Conservation (phyloP, 2,113 vertebrate species). For the Pseudorasbora parva region DNA sequence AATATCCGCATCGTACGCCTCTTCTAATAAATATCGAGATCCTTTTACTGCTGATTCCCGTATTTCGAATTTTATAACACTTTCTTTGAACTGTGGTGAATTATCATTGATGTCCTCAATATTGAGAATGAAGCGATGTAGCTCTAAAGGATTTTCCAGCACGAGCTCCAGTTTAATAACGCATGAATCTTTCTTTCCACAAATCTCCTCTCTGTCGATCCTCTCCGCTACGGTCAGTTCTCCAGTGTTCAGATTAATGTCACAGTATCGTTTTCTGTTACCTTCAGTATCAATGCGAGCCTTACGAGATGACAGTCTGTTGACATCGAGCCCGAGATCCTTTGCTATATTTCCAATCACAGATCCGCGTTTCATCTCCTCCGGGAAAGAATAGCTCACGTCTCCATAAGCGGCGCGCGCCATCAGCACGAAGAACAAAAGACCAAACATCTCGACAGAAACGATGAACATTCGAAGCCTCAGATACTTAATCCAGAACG, state of each 20-base stretch:
- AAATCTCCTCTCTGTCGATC: constrained; percentile 4
- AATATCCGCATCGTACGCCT: constrained; percentile 66
- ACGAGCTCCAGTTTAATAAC: not conserved
- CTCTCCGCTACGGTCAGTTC: constrained; percentile 61
- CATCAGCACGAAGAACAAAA: constrained; percentile 26
- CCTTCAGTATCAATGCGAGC: constrained; percentile 63
- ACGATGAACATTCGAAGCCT: not conserved
- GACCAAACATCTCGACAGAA: not conserved
- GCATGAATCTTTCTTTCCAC: not conserved
- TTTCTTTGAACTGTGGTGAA: constrained; percentile 63
- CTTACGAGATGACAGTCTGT: constrained; percentile 52
- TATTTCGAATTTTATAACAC: constrained; percentile 64
- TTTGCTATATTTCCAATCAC: constrained; percentile 69
- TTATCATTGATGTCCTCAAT: constrained; percentile 78
- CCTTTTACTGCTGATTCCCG: constrained; percentile 63
- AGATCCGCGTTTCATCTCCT: constrained; percentile 68
- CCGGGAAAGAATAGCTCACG: constrained; percentile 66
- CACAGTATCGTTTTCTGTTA: constrained; percentile 65
- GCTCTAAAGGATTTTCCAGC: not conserved
- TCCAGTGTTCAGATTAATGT: constrained; percentile 69
- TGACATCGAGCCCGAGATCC: constrained; percentile 66
- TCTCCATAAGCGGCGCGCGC: constrained; percentile 38
- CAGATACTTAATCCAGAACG: not conserved
- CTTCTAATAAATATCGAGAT: constrained; percentile 63
- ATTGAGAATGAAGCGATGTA: constrained; percentile 58